Evolutionary conservation across 1,140 invertebrate genomes (phyloP), one percentile per base, ranked within the genome.

Genomic region (Berghia stephanieae): DNA sequence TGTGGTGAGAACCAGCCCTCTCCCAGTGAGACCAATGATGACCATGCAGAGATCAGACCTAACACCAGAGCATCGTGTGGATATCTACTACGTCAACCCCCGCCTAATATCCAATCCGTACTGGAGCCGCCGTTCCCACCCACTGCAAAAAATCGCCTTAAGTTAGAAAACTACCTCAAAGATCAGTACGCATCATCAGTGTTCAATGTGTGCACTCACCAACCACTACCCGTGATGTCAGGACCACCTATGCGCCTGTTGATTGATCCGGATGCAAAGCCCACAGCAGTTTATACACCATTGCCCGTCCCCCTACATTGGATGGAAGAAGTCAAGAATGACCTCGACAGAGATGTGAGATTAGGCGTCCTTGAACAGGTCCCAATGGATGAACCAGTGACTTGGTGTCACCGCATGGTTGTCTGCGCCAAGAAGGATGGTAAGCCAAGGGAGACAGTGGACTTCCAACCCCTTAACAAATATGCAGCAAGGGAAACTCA

Each of bases 141-240:
- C n/a, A n/a, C n/a, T n/a, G n/a, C n/a, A n/a, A n/a, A n/a, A n/a
- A n/a, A n/a, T n/a, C n/a, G n/a, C n/a, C n/a, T n/a, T n/a, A n/a
- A n/a, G n/a, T n/a, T n/a, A n/a, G n/a, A n/a, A n/a, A n/a, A n/a
- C n/a, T n/a, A n/a, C n/a, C n/a, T n/a, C n/a, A n/a, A n/a, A n/a
- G n/a, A n/a, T n/a, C n/a, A n/a, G n/a, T 81, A 82, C 74, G 63
- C 36, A 10, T 68, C 81, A 13, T 80, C 75, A 49, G 78, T 81
- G 34, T 83, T 83, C 75, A 84, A 84, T 42, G 78, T 63, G 8
- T 85, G 82, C 73, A 78, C 83, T 27, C 83, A 84, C 31, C 81
- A 83, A 36, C 69, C 78, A 0, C 76, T 81, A 0, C 81, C 82
- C 6, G 31, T 79, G 44, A 85, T 83, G 80, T 43, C 52, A 3